phyloP scores from a whole-genome alignment of 2,888 invertebrate species.

The Drosophila buzzatii region DNA sequence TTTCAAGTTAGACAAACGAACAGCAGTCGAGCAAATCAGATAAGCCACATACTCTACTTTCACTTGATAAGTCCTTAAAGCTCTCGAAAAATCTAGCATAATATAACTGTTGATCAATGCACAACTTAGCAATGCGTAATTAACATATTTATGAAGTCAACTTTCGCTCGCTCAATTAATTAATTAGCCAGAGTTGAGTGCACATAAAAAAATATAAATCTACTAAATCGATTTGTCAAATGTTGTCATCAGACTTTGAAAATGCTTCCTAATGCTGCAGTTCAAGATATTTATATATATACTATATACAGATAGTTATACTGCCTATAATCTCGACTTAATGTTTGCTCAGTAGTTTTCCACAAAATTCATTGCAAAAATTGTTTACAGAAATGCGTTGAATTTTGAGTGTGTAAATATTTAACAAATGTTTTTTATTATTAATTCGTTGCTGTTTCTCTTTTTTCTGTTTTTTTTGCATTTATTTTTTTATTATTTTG shows the following conservation, averaged over 20 bases:
- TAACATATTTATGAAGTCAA: slow-evolving; percentile 9
- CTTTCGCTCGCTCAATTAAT: slow-evolving; percentile 18
- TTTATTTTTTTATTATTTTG: slow-evolving; percentile 28
- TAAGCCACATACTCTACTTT: background rate
- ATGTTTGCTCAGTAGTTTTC: slow-evolving; percentile 41
- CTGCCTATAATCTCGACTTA: background rate
- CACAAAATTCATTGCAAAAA: slow-evolving; percentile 20
- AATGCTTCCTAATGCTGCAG: slow-evolving; percentile 34
- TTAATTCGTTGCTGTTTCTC: slow-evolving; percentile 14
- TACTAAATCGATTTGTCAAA: slow-evolving; percentile 43
- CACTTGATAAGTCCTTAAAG: background rate
- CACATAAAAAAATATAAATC: slow-evolving; percentile 10
- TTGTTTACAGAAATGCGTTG: slow-evolving; percentile 33
- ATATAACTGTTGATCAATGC: background rate
- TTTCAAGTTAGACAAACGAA: background rate
- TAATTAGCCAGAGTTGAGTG: slow-evolving; percentile 28
- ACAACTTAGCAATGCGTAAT: background rate
- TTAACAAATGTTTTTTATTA: slow-evolving; percentile 15
- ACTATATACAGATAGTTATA: background rate
- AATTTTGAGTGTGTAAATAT: slow-evolving; percentile 26
- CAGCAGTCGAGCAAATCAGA: background rate
- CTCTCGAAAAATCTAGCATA: background rate
- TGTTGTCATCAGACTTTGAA: slow-evolving; percentile 29
- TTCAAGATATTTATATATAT: background rate
- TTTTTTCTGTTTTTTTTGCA: slow-evolving; percentile 15